These are phyloP conservation scores for Pterobdella sp. DNA, from an alignment of 2,888 invertebrate species.

Conservation along the genomic window DNA sequence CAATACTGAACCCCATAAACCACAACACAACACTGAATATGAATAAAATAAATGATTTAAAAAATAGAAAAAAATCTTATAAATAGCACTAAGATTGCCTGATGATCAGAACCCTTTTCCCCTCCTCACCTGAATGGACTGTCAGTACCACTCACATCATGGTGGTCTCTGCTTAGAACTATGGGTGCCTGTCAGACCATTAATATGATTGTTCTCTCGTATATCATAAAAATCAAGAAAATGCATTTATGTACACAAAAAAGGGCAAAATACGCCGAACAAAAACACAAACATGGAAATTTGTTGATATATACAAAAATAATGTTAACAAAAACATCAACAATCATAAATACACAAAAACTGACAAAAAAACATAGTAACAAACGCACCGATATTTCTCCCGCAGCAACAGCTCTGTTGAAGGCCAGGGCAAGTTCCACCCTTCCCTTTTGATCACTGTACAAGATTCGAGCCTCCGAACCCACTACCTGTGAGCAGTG, in stretches of 20 bases:
- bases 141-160: slow-evolving; percentile 61
- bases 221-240: too few relatives aligned
- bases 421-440: slow-evolving; percentile 56
- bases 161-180: slow-evolving; percentile 60
- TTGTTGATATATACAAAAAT: neutral
- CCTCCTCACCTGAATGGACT: slow-evolving; percentile 54
- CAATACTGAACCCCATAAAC: too few relatives aligned
- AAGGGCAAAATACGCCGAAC: too few relatives aligned
- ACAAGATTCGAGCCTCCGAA: slow-evolving; percentile 57
- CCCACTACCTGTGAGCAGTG: slow-evolving; percentile 56
- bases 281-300: too few relatives aligned
- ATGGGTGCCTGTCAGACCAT: slow-evolving; percentile 57
- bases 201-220: too few relatives aligned
- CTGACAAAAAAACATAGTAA: too few relatives aligned
- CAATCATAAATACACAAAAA: too few relatives aligned
- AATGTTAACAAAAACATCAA: too few relatives aligned
- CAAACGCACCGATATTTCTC: slow-evolving; percentile 51
- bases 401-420: slow-evolving; percentile 55
- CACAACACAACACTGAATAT: too few relatives aligned
- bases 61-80: neutral
- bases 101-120: too few relatives aligned
- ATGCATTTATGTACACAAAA: too few relatives aligned
- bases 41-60: neutral
- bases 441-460: slow-evolving; percentile 57
- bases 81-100: too few relatives aligned